phyloP scores from a whole-genome alignment of 2,797 vertebrate genomes.

The Podargus strigoides region DNA sequence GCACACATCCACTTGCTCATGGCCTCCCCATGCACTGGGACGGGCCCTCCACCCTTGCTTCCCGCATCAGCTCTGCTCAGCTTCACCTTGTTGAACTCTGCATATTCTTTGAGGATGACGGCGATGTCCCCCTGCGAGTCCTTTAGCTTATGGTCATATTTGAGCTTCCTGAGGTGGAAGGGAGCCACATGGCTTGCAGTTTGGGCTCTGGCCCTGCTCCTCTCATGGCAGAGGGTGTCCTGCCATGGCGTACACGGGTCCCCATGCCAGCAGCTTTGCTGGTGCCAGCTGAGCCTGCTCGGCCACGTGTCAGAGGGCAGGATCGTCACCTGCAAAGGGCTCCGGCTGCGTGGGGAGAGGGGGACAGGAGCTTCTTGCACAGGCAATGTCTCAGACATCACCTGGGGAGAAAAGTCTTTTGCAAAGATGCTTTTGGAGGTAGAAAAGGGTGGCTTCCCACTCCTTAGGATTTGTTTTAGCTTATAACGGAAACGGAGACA shows the following conservation, averaged over 20 bases:
- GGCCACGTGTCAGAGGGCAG: not conserved
- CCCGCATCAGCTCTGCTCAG: not conserved
- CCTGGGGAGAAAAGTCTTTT: not conserved
- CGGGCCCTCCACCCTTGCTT: not conserved
- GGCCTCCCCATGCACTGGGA: not conserved
- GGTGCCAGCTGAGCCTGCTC: too few relatives aligned
- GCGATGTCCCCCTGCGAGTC: conserved; percentile 29
- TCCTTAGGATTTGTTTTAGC: conserved; percentile 77
- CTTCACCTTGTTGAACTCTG: conserved; percentile 28
- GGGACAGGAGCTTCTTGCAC: not conserved
- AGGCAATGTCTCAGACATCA: not conserved
- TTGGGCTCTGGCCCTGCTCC: not conserved
- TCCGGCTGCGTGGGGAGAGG: not conserved
- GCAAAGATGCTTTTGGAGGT: not conserved
- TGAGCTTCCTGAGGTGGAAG: conserved; percentile 56
- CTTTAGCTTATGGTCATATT: not conserved
- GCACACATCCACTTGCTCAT: accelerated
- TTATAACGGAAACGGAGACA: conserved; percentile 84
- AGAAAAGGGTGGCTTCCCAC: not conserved
- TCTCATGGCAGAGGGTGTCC: not conserved
- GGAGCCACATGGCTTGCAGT: not conserved
- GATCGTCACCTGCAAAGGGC: conserved; percentile 67
- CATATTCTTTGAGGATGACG: conserved; percentile 52
- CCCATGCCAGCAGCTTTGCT: accelerated
- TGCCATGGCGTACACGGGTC: not conserved